Evolutionary conservation across 2,888 invertebrate species (phyloP), one percentile per base, ranked within the genome.

Genomic region (Drosophila cyrtoloma): DNA sequence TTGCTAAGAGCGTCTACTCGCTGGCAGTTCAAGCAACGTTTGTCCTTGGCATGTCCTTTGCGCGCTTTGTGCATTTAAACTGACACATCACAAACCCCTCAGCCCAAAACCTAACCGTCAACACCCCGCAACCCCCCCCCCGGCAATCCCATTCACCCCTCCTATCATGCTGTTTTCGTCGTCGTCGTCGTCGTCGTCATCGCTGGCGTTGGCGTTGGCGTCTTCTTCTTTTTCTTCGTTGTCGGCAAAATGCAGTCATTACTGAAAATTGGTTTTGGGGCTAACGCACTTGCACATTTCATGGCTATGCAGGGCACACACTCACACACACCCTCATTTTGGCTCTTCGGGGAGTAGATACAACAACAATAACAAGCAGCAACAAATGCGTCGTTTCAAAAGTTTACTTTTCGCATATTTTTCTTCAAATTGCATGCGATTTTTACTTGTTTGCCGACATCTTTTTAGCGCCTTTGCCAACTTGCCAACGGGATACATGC

Each of bases 181-280:
- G 16, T 47, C 47, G 1, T 47, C 47, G 22, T 5, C 4, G 14
- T 14, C 7, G 7, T 47, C 47, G 4, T 47, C 47, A 7, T 35
- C 14, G 47, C 16, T 6, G 14, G 22, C 22, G 1, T 44, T 32
- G 9, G 30, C 47, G 22, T 35, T 26, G 26, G 14, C 66, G 33
- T n/a, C 66, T 50, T 33, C 32, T 28, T 28, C 57, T 16, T 14
- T 47, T 16, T 59, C 71, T 50, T 62, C 51, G 74, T 70, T 67
- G 79, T 78, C 86, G 86, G 86, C 89, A 89, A 86, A 86, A 86
- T 86, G 91, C 91, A 91, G 92, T 92, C 92, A 91, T 91, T 91
- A 91, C 92, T 91, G 92, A 91, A 92, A 91, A 91, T 91, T 91
- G 92, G 91, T 91, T 91, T 92, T 83, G 88, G 88, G 88, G 90